phyloP scores from a whole-genome alignment of 2,888 invertebrate genomes.

The Cosmia trapezina region DNA sequence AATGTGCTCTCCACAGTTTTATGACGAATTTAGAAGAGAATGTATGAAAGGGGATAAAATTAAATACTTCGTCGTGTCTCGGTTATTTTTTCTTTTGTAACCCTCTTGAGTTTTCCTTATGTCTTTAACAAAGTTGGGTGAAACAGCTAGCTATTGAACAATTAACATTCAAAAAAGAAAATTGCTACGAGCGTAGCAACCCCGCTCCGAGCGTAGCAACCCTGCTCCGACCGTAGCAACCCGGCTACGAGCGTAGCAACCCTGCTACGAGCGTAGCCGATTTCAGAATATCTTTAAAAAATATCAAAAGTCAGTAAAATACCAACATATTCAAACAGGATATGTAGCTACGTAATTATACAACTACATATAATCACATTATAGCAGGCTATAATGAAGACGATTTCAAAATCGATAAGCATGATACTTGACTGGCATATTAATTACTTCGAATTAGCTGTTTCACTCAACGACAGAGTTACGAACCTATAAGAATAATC shows the following conservation, averaged over 20 bases:
- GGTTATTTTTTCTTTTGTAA: constrained; percentile 81
- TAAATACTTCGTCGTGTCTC: constrained; percentile 91
- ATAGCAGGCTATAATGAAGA: constrained; percentile 4
- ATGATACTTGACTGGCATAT: constrained; percentile 1
- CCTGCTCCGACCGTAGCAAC: background rate
- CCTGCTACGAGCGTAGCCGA: constrained; percentile 14
- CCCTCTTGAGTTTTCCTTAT: constrained; percentile 62
- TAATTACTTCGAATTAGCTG: constrained; percentile 19
- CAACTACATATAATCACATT: background rate
- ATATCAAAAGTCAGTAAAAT: background rate
- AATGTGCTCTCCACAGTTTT: constrained; percentile 90
- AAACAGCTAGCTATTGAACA: background rate
- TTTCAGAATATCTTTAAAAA: no score
- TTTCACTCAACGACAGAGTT: constrained; percentile 34
- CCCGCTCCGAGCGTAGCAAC: constrained; percentile 11
- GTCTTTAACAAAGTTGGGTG: constrained; percentile 8
- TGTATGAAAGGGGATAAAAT: constrained; percentile 89
- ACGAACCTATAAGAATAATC: constrained; percentile 27
- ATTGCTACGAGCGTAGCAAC: background rate
- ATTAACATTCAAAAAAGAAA: background rate
- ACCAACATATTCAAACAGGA: background rate
- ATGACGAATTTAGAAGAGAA: constrained; percentile 90
- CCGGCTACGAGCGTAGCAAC: constrained; percentile 3
- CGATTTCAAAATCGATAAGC: constrained; percentile 20
- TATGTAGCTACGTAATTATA: background rate